Conservation (phyloP, 2,797 vertebrate genomes). For the Neosilurus hyrtlii region DNA sequence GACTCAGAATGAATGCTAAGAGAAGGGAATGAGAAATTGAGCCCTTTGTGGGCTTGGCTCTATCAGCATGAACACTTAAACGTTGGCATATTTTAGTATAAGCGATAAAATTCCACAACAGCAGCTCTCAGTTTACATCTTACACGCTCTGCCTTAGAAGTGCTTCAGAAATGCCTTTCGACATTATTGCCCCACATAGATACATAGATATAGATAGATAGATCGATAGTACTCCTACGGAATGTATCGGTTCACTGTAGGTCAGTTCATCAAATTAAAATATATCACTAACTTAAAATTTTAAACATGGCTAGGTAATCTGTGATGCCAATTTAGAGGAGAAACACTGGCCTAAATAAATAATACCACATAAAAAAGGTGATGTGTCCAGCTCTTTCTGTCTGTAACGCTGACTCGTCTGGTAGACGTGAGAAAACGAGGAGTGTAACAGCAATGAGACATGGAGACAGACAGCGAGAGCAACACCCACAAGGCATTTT, state of each 20-base stretch:
- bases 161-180: conserved; percentile 78
- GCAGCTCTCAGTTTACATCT: conserved; percentile 46
- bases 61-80: conserved; percentile 30
- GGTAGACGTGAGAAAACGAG: conserved; percentile 8
- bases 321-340: conserved; percentile 40
- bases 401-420: conserved; percentile 37
- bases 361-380: conserved; percentile 63
- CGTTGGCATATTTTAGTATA: conserved; percentile 34
- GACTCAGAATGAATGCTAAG: conserved; percentile 53
- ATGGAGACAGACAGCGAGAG: conserved; percentile 62
- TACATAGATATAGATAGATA: conserved; percentile 13
- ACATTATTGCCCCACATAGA: conserved; percentile 69
- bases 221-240: conserved; percentile 65
- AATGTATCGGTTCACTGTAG: conserved; percentile 62
- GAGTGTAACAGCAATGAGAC: conserved; percentile 40
- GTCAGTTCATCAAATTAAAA: conserved; percentile 60
- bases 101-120: conserved; percentile 27
- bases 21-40: conserved; percentile 34
- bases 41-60: conserved; percentile 24
- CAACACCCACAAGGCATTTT: conserved; percentile 67
- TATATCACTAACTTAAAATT: conserved; percentile 60
- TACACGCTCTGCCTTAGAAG: conserved; percentile 69
- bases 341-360: conserved; percentile 70
- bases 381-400: conserved; percentile 55
- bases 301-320: conserved; percentile 55